phyloP scores from a whole-genome alignment of 2,797 vertebrate species.

The Tapirus indicus region DNA sequence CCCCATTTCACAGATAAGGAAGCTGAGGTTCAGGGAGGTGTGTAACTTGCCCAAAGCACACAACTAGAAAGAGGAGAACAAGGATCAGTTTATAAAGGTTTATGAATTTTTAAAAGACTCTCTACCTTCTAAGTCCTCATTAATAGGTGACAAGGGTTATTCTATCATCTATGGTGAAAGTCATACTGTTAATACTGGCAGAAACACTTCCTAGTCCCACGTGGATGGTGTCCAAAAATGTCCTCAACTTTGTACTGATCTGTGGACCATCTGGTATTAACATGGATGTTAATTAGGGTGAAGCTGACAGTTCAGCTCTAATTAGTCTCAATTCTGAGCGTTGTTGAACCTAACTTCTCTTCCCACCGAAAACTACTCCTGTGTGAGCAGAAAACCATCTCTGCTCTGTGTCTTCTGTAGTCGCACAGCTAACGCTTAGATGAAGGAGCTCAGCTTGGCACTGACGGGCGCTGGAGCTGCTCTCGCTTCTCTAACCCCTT shows the following conservation, averaged over 20 bases:
- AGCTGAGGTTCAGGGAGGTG: not conserved
- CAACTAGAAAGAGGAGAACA: not conserved
- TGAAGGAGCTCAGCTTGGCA: not conserved
- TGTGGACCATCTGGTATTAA: not conserved
- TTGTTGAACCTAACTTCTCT: not conserved
- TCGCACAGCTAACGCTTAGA: not conserved
- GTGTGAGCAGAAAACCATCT: not conserved
- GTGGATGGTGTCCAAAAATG: not conserved
- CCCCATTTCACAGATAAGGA: constrained; percentile 56
- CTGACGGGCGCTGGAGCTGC: not conserved
- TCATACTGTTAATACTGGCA: not conserved
- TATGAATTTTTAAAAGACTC: not conserved
- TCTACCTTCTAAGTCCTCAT: not conserved
- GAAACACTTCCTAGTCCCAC: not conserved
- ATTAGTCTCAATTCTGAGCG: not conserved
- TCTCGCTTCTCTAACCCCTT: not conserved
- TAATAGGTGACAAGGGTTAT: not conserved
- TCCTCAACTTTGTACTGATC: not conserved
- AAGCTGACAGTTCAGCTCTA: not conserved
- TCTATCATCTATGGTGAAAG: not conserved
- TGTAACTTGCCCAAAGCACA: not conserved
- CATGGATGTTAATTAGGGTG: not conserved
- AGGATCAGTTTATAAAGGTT: not conserved
- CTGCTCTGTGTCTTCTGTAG: not conserved
- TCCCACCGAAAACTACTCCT: not conserved